Base-by-base conservation (phyloP, 2,113 vertebrate genomes). In the Proteles cristata region DNA sequence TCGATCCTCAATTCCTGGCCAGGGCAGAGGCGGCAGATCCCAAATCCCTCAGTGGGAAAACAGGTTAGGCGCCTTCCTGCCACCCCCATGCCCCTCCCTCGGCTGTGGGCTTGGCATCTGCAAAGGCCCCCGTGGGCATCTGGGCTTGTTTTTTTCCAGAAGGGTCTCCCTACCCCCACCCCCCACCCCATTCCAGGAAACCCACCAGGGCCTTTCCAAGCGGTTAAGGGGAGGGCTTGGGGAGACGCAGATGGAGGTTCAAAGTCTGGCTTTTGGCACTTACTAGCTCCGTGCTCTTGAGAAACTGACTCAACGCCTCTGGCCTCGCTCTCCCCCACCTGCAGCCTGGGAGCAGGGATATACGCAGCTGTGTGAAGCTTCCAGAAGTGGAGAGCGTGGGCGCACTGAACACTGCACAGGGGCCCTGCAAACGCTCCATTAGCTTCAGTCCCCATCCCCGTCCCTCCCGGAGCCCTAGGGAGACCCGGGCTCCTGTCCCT, bases 41-140 rank as follows among this genome's bases (percentile, higher is more conserved):
- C 33, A 93, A 95, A 96, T 21, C 39, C 33, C 8, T 92, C 65
- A 17, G 96, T 94, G 83, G 92, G 96, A 92, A 94, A 97, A 97
- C 97, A 96, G 96, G 97, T 96, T 97, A 28, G 3, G 48, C 77
- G 28, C 61, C 93, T 94, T 90, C 86, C 84, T 84, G 92, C 93
- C 95, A 86, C 81, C 92, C 92, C 58, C 87, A 21, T 1, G 23
- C 43, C 33, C 74, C 65, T 89, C 71, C 83, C 94, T 53, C 26
- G 35, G 76, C 94, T 81, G 82, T n/a, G 14, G 87, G 90, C 90
- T 48, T 55, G 35, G 92, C 94, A 53, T n/a, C 86, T 82, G 92
- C 96, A 83, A 82, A 92, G 35, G 77, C 12, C 68, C 93, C 68
- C 1, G 0, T 0, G n/a, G 92, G 84, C 48, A 66, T 71, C 61